A percentile compares a stretch with the other conserved stretches of the same genome.
These are phyloP conservation scores for Himalopsyche tibetana DNA, from an alignment of 2,888 invertebrate species.

Conservation along the genomic window DNA sequence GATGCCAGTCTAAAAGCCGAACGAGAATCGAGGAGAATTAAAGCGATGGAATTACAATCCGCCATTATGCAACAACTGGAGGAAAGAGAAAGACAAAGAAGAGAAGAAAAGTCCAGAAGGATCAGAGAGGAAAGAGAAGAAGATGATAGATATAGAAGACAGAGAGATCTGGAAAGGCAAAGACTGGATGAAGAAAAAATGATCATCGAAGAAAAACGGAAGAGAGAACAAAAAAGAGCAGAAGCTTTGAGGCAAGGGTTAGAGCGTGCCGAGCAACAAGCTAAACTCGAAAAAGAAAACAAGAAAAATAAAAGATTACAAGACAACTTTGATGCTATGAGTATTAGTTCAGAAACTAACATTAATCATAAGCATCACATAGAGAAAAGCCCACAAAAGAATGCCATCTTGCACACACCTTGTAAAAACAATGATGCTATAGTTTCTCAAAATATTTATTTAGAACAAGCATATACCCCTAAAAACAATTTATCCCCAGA, in stretches of 20 bases:
- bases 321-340: constrained; percentile 64
- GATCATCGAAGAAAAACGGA: constrained; percentile 81
- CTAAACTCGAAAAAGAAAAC: constrained; percentile 81
- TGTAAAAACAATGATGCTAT: constrained; percentile 58
- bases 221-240: constrained; percentile 83
- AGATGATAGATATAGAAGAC: constrained; percentile 85
- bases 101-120: constrained; percentile 85
- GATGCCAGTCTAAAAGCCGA: constrained; percentile 89
- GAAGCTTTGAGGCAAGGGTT: constrained; percentile 87
- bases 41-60: constrained; percentile 90
- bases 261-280: constrained; percentile 85
- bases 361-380: constrained; percentile 61
- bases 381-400: constrained; percentile 53
- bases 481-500: constrained; percentile 57
- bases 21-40: constrained; percentile 87
- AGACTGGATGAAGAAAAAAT: constrained; percentile 85
- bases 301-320: constrained; percentile 69
- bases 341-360: constrained; percentile 59
- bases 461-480: constrained; percentile 64
- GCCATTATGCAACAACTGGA: constrained; percentile 90
- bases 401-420: constrained; percentile 50
- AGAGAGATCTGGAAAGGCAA: constrained; percentile 83
- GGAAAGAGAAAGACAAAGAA: constrained; percentile 85
- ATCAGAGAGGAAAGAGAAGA: constrained; percentile 88
- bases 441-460: constrained; percentile 62